Evolutionary conservation across 1,140 invertebrate species (phyloP).

Genomic region (Drosophila orena): DNA sequence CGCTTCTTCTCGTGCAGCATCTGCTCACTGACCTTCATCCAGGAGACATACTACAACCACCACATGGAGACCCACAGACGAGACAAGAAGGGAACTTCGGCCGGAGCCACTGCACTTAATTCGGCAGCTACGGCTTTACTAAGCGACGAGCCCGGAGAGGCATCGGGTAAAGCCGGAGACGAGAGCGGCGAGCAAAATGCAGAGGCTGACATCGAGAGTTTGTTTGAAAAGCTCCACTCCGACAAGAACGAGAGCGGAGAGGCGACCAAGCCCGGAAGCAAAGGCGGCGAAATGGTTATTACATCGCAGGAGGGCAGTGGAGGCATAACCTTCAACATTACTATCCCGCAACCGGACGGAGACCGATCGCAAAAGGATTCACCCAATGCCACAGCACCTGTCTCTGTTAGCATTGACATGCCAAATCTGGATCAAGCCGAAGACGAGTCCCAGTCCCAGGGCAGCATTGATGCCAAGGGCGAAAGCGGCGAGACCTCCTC

Average conservation of each 20-base stretch:
- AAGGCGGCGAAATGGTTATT: constrained; percentile 76
- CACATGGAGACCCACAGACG: constrained; percentile 84
- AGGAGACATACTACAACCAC: constrained; percentile 84
- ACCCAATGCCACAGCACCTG: constrained; percentile 69
- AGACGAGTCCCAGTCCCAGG: constrained; percentile 72
- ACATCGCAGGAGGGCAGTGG: constrained; percentile 82
- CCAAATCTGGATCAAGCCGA: constrained; percentile 80
- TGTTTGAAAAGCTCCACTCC: constrained; percentile 84
- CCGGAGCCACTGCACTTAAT: constrained; percentile 53
- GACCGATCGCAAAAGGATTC: constrained; percentile 66
- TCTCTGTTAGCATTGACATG: constrained; percentile 83
- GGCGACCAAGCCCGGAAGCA: constrained; percentile 31
- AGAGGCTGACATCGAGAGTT: constrained; percentile 83
- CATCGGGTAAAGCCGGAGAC: constrained; percentile 24
- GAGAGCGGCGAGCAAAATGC: constrained; percentile 61
- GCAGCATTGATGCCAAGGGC: constrained; percentile 50
- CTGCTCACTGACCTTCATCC: constrained; percentile 84
- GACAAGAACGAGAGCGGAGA: constrained; percentile 75
- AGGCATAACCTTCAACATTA: constrained; percentile 84
- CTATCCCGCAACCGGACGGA: constrained; percentile 77
- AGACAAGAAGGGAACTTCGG: constrained; percentile 60
- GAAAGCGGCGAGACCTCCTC: constrained; percentile 22
- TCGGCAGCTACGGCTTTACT: constrained; percentile 72
- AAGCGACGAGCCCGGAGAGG: constrained; percentile 65
- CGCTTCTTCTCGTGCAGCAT: constrained; percentile 84